Evolutionary conservation across 2,797 vertebrate genomes (phyloP).

Genomic region (Hozukius guyotensis): DNA sequence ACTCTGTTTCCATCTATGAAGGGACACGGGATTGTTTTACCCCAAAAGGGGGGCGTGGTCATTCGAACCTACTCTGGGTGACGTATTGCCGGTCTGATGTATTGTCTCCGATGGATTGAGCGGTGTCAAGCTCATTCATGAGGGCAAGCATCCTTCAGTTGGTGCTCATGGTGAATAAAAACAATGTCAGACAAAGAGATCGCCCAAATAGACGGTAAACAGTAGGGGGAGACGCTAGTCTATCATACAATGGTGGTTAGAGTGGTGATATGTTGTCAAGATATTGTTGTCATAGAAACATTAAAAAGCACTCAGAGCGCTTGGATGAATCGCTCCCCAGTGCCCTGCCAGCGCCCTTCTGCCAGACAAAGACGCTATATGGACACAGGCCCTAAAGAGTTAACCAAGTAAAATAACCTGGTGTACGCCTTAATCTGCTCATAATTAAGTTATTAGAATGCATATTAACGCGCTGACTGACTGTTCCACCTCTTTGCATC

Average conservation of each 20-base stretch:
- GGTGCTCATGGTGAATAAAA: not conserved
- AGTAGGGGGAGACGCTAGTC: not conserved
- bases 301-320: too few relatives aligned
- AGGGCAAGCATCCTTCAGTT: not conserved
- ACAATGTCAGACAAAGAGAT: not conserved
- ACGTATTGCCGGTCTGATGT: not conserved
- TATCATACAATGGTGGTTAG: too few relatives aligned
- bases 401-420: not conserved
- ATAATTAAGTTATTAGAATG: not conserved
- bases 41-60: not conserved
- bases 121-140: too few relatives aligned
- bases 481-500: constrained; percentile 8
- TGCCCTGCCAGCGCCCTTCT: not conserved
- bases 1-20: not conserved
- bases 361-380: not conserved
- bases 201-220: not conserved
- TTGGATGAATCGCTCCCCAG: not conserved
- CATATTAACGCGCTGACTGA: not conserved
- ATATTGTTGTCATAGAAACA: too few relatives aligned
- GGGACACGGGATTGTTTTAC: too few relatives aligned
- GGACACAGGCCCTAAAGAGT: not conserved
- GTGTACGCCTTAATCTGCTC: not conserved
- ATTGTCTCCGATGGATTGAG: not conserved
- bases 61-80: not conserved
- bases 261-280: too few relatives aligned